A percentile compares a stretch with the other conserved stretches of the same genome.
Evolutionary conservation across 2,113 vertebrate genomes (phyloP).

Genomic region (Notiomystis cincta): DNA sequence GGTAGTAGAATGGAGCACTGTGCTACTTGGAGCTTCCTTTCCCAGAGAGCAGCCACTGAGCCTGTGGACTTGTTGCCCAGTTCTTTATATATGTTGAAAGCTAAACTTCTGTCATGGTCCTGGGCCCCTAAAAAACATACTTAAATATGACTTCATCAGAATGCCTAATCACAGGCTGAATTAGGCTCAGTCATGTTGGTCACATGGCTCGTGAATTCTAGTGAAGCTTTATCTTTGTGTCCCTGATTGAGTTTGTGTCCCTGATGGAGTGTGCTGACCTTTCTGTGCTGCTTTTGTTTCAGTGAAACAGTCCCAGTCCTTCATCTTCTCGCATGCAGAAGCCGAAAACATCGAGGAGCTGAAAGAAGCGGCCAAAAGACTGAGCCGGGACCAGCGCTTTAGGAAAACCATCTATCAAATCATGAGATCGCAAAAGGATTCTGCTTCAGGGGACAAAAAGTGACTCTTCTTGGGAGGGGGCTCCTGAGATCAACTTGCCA

Average conservation of each 20-base stretch:
- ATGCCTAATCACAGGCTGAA: not conserved
- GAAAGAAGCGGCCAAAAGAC: slow-evolving; percentile 81
- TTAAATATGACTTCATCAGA: not conserved
- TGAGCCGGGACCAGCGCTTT: slow-evolving; percentile 86
- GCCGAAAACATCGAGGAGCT: slow-evolving; percentile 81
- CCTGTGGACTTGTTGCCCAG: not conserved
- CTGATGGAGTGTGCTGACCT: not conserved
- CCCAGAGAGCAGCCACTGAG: not conserved
- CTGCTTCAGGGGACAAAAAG: slow-evolving; percentile 62
- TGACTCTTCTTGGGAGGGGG: slow-evolving; percentile 30
- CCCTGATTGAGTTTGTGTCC: not conserved
- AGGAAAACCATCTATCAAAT: slow-evolving; percentile 86
- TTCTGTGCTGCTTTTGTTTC: slow-evolving; percentile 39
- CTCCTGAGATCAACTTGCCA: not conserved
- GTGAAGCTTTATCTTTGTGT: not conserved
- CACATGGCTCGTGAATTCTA: rapidly evolving
- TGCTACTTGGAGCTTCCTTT: not conserved
- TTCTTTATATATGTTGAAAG: not conserved
- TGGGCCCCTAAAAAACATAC: not conserved
- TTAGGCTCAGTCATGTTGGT: not conserved
- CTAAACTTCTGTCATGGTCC: not conserved
- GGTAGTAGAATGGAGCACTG: not conserved
- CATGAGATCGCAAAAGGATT: slow-evolving; percentile 76
- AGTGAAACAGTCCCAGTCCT: slow-evolving; percentile 94
- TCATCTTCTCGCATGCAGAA: slow-evolving; percentile 75